These are phyloP conservation scores for Actenoides lindsayi DNA, from an alignment of 2,113 vertebrate genomes.

Conservation along the genomic window DNA sequence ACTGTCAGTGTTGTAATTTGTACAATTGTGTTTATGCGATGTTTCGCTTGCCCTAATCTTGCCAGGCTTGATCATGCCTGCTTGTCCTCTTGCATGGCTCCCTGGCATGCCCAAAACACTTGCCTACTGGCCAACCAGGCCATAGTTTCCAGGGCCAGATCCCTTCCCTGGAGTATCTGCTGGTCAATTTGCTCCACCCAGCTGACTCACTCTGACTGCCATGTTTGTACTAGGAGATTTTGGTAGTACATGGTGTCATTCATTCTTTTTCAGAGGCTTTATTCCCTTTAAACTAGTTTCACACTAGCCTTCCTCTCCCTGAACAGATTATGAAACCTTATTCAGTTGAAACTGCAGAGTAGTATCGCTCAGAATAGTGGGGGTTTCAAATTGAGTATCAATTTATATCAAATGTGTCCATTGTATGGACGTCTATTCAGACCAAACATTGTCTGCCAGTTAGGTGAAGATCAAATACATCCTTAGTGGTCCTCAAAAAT, in stretches of 20 bases:
- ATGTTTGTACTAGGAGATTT: not conserved
- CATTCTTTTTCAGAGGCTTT: not conserved
- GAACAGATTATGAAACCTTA: not conserved
- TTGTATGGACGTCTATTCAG: not conserved
- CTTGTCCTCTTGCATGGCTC: not conserved
- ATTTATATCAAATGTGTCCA: not conserved
- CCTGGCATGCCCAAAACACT: not conserved
- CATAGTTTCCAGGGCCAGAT: not conserved
- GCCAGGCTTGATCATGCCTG: not conserved
- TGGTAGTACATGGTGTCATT: not conserved
- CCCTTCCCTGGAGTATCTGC: not conserved
- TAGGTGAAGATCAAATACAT: not conserved
- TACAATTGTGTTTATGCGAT: not conserved
- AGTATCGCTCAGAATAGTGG: not conserved
- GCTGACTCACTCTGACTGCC: not conserved
- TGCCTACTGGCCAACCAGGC: not conserved
- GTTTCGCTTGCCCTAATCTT: constrained; percentile 28
- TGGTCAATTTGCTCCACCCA: not conserved
- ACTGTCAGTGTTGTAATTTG: not conserved
- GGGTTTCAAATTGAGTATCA: not conserved
- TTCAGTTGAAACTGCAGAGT: not conserved
- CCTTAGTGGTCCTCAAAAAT: not conserved
- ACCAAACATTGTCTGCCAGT: not conserved
- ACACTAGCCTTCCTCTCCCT: not conserved
- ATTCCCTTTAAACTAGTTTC: not conserved